Evolutionary conservation across 2,888 invertebrate species (phyloP), one percentile per base, ranked within the genome.

Genomic region (Dinocampus coccinellae): DNA sequence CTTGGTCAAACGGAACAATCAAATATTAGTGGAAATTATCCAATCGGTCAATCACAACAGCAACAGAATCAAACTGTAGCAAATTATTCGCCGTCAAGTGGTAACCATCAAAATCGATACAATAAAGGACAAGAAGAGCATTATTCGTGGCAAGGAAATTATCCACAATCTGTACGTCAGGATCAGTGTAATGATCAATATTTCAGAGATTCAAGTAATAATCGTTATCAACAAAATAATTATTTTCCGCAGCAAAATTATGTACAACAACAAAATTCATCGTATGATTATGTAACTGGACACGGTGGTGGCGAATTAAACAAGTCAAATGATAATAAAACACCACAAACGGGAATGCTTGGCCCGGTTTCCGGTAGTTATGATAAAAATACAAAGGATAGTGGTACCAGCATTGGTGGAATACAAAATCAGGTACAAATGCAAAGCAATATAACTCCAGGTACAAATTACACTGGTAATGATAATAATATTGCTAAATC

Each of bases 181-280:
- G 84, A 85, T 67, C 82, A 84, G n/a, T 83, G 81, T 69, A 80
- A 78, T 47, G 85, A 87, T 73, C 73, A 81, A 6, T 86, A 84
- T 70, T 85, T 82, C 63, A 79, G 82, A 16, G 84, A 86, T 53
- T 75, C 82, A 0, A 79, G 78, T 33, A 70, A 79, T 3, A 82
- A 90, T 80, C 90, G 90, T 16, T 90, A 90, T 73, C 86, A 85
- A 47, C 47, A 47, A 64, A 85, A 80, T 33, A 87, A 86, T 36
- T 90, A 90, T 76, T 89, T 79, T 70, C 33, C 62, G 26, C 76
- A 73, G 9, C 75, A 75, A 26, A 78, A 80, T 74, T 81, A 79
- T 42, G 74, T 66, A 0, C 76, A 47, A 47, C 47, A 47, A 47
- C 47, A 73, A 39, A 53, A 73, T 60, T 29, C 65, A 13, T 47